Conservation (phyloP, 37 sponge, comb jelly and placozoan genomes). For the Dysidea cf. avara region DNA sequence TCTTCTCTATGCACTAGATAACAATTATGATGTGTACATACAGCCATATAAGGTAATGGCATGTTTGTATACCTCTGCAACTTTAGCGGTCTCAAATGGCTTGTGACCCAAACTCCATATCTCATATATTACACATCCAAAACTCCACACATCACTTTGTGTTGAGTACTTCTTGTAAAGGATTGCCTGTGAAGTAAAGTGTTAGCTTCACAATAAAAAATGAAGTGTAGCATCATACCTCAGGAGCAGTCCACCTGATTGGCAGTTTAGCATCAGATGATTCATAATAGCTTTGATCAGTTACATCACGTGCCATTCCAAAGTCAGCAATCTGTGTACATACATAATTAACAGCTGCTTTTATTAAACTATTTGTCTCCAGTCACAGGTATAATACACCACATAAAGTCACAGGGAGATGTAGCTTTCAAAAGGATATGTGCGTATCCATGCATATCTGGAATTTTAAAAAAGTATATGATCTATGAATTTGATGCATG, state of each 20-base stretch:
- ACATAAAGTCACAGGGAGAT: too few relatives aligned
- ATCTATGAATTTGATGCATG: too few relatives aligned
- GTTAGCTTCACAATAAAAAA: background rate
- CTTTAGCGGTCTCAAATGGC: constrained; percentile 6
- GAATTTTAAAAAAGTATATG: too few relatives aligned
- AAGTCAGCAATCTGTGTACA: constrained; percentile 53
- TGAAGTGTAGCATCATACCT: constrained; percentile 21
- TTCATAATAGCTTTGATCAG: constrained; percentile 36
- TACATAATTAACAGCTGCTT: background rate
- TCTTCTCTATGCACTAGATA: background rate
- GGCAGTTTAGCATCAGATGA: constrained; percentile 39
- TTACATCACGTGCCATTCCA: constrained; percentile 56
- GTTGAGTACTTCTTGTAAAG: constrained; percentile 22
- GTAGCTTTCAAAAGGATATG: too few relatives aligned
- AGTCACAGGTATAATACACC: too few relatives aligned
- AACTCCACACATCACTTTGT: constrained; percentile 55
- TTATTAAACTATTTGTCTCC: too few relatives aligned
- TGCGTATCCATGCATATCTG: too few relatives aligned
- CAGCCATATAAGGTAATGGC: background rate
- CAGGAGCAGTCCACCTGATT: constrained; percentile 71
- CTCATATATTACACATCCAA: constrained; percentile 40
- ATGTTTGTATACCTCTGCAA: constrained; percentile 6
- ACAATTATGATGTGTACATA: background rate
- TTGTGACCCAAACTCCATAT: constrained; percentile 48
- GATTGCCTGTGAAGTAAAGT: constrained; percentile 31